Evolutionary conservation across 2,888 invertebrate genomes (phyloP).

Genomic region (Conus canariensis): DNA sequence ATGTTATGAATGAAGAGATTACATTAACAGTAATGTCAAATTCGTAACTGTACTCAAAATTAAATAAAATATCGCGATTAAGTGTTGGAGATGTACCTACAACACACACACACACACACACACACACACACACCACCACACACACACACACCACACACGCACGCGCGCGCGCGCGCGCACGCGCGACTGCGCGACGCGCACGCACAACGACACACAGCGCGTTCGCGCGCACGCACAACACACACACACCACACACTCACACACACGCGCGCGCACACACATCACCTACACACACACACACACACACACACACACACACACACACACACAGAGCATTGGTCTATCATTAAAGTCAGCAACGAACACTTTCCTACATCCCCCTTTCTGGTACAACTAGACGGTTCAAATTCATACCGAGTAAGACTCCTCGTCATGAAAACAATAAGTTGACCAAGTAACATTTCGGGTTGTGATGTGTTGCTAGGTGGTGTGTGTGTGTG

Average conservation of each 20-base stretch:
- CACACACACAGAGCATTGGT: background rate
- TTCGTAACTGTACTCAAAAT: too few relatives aligned
- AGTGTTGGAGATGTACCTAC: too few relatives aligned
- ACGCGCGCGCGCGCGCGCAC: background rate
- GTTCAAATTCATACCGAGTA: background rate
- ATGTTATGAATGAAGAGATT: too few relatives aligned
- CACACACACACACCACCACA: background rate
- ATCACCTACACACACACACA: background rate
- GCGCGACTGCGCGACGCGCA: background rate
- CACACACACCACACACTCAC: background rate
- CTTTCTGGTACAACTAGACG: background rate
- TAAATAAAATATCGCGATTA: too few relatives aligned
- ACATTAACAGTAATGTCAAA: too few relatives aligned
- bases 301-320: background rate
- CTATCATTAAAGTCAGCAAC: background rate
- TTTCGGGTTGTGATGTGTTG: background rate
- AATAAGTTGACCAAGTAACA: background rate
- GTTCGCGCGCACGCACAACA: background rate
- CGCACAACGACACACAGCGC: background rate
- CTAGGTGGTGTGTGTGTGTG: background rate
- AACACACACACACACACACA: background rate
- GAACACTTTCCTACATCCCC: background rate
- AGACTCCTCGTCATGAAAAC: background rate
- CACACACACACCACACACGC: slow-evolving; percentile 5
- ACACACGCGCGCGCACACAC: background rate